Evolutionary conservation across 2,888 invertebrate genomes (phyloP), one percentile per base, ranked within the genome.

Genomic region (Ceriagrion tenellum): DNA sequence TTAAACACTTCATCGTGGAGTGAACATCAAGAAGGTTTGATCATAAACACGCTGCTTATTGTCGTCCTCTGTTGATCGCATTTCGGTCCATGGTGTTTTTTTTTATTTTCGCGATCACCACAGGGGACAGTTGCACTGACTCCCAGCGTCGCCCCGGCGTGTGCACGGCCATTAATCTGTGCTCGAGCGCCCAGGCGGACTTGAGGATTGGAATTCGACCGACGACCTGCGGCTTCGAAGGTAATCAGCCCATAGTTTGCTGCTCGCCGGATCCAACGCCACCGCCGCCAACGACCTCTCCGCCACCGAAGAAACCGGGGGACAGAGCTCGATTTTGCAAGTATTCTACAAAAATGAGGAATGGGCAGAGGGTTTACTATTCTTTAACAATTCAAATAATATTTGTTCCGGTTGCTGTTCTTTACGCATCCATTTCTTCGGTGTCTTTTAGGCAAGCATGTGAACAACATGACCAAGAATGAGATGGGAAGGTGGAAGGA

Each of bases 191-290:
- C 23, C 56, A 30, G 35, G 59, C 30, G 16, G 59, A 56, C 35
- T 13, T 91, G 35, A 91, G 18, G 35, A 91, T 4, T 16, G 35
- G 56, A 0, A 16, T 91, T 56, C 20, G 90, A 56, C 90, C 90
- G 13, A 30, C 12, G 1, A 91, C 55, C 35, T 91, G 90, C n/a
- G 59, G 90, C 18, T 91, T 91, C 55, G n/a, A 59, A 56, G 59
- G 90, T 20, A 56, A 35, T 59, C 56, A 91, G 12, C 90, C 90
- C n/a, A 30, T 91, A n/a, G 90, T 91, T 10, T 91, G 90, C 59
- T 91, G 90, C 56, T 16, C 10, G 59, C 12, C n/a, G 30, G n/a
- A 0, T n/a, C n/a, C n/a, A n/a, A 23, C 10, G 20, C 10, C 69
- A n/a, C 6, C 69, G 20, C 69, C 69, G 8, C 69, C 69, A 69